Evolutionary conservation across 2,113 vertebrate species (phyloP).

Genomic region (Planiliza haematocheilus): DNA sequence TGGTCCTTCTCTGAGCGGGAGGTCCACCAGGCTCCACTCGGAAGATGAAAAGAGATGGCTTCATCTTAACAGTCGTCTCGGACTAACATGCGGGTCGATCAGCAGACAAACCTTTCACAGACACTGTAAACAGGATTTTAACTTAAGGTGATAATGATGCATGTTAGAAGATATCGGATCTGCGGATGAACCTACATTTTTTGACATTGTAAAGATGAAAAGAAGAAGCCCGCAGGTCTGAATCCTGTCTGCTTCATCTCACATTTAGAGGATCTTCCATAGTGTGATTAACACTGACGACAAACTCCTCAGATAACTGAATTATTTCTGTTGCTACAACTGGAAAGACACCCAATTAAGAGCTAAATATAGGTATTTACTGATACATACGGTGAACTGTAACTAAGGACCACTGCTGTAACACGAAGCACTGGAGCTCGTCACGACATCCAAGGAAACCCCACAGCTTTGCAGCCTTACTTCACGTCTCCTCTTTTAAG

Average conservation of each 20-base stretch:
- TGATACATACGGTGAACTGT: slow-evolving; percentile 21
- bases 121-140: slow-evolving; percentile 47
- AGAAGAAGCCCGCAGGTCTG: slow-evolving; percentile 14
- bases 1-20: slow-evolving; percentile 50
- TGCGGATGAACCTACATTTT: slow-evolving; percentile 5
- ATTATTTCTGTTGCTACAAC: slow-evolving; percentile 60
- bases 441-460: slow-evolving; percentile 8
- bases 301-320: slow-evolving; percentile 32
- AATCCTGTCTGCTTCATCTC: slow-evolving; percentile 30
- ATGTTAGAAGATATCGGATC: slow-evolving; percentile 16
- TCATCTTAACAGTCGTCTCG: slow-evolving; percentile 75
- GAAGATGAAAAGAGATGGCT: slow-evolving; percentile 68
- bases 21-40: slow-evolving; percentile 29
- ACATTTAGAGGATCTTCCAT: slow-evolving; percentile 62
- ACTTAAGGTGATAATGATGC: slow-evolving; percentile 17
- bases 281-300: slow-evolving; percentile 20
- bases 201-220: slow-evolving; percentile 23
- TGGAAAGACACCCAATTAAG: slow-evolving; percentile 44
- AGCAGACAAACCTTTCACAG: slow-evolving; percentile 37
- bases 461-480: slow-evolving; percentile 8
- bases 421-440: slow-evolving; percentile 20
- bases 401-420: slow-evolving; percentile 40
- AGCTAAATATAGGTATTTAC: slow-evolving; percentile 11
- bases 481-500: slow-evolving; percentile 50
- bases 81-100: slow-evolving; percentile 33